Conservation (phyloP, 2,888 invertebrate species). For the Hipparchia sbordonii region DNA sequence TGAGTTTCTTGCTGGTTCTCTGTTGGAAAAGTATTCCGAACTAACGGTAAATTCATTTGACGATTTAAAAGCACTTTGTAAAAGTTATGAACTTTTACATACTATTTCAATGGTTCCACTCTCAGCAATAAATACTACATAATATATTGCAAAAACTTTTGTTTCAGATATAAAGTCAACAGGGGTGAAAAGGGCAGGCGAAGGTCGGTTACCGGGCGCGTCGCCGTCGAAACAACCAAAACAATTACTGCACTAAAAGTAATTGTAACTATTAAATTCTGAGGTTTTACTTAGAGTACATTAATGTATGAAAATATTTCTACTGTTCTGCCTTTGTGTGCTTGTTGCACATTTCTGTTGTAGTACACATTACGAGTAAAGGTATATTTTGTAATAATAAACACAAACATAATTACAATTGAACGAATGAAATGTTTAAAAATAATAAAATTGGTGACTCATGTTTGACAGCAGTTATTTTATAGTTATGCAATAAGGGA, state of each 20-base stretch:
- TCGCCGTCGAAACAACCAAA: conserved; percentile 79
- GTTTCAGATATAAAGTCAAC: conserved; percentile 50
- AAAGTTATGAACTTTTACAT: no score
- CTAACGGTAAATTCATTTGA: no score
- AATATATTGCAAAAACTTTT: neutral
- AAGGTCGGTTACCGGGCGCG: conserved; percentile 72
- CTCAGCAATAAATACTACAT: no score
- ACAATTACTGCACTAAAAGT: conserved; percentile 68
- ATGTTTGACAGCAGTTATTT: conserved; percentile 33
- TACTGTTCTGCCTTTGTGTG: conserved; percentile 27
- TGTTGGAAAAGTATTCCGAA: no score
- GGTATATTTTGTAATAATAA: conserved; percentile 35
- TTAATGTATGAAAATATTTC: conserved; percentile 34
- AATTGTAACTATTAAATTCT: conserved; percentile 38
- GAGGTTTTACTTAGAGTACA: conserved; percentile 48
- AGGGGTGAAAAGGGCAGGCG: conserved; percentile 74
- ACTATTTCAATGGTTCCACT: no score
- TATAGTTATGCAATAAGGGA: conserved; percentile 43
- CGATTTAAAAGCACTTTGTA: no score
- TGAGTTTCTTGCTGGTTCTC: no score
- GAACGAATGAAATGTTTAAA: neutral
- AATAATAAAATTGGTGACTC: neutral
- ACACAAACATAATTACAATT: conserved; percentile 2
- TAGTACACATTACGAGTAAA: conserved; percentile 21
- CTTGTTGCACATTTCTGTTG: conserved; percentile 31